Evolutionary conservation across 2,797 vertebrate species (phyloP), one percentile per base, ranked within the genome.

Genomic region (Pseudomugil tenellus): DNA sequence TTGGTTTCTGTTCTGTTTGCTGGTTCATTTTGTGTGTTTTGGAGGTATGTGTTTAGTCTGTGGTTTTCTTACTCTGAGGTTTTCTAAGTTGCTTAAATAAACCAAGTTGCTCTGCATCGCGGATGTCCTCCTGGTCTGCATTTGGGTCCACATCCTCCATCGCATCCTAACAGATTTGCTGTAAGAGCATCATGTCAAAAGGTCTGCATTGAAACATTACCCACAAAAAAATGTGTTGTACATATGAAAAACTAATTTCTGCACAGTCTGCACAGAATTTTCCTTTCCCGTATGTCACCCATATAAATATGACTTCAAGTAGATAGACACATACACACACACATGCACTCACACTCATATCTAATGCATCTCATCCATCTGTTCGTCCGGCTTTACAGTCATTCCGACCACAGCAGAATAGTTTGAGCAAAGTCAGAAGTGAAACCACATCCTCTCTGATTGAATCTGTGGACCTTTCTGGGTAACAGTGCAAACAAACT

Each of bases 371-470:
- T 57, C 56, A 70, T 78, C 63, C 29, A 34, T 77, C 56, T 75
- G 43, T 66, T 58, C 66, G 55, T 62, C 59, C 74, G 3, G 34
- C 17, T 64, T 63, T 37, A 59, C 64, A 70, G 53, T 55, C 58
- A 74, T 46, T 67, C 70, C 58, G 23, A 54, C 60, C 53, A 3
- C 67, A 64, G 66, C 68, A n/a, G 17, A 84, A 84, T 77, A 80
- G 70, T 87, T 85, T 82, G 87, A 83, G 83, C 81, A 79, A 90
- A 91, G 87, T 87, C 87, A 81, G 74, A 89, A 81, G 80, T 84
- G 75, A 89, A 87, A 92, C 91, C 89, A 88, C 91, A 91, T 91
- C 89, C 88, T 84, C 81, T 77, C 23, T 89, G 89, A 92, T 91
- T 86, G 83, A 84, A 90, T 92, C 81, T 89, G 76, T 81, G 74